Evolutionary conservation across 2,888 invertebrate genomes (phyloP).

Genomic region (Dichetophora obliterata): DNA sequence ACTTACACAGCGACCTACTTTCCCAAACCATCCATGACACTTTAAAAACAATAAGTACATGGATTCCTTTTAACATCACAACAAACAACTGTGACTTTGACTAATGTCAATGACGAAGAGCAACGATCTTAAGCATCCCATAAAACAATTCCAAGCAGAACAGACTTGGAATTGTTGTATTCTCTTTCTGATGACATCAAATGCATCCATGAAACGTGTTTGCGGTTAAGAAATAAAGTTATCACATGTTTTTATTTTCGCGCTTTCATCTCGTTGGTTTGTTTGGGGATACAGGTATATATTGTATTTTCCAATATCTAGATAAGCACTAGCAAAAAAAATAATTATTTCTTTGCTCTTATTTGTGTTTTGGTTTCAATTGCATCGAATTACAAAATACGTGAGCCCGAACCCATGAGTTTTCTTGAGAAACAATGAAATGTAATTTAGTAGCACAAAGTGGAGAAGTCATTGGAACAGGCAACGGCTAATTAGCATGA

Average conservation of each 20-base stretch:
- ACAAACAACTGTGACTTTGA: too few species aligned
- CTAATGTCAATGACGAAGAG: too few species aligned
- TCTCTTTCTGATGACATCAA: background rate
- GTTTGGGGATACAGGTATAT: background rate
- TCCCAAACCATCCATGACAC: background rate
- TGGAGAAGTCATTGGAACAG: constrained; percentile 34
- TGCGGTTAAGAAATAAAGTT: background rate
- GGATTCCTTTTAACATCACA: too few species aligned
- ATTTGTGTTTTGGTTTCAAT: background rate
- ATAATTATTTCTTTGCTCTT: too few species aligned
- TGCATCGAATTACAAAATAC: constrained; percentile 1
- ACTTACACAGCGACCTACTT: background rate
- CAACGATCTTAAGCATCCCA: too few species aligned
- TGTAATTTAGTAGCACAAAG: constrained; percentile 26
- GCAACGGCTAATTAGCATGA: background rate
- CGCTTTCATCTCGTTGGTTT: background rate
- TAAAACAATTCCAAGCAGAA: background rate
- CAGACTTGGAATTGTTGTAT: background rate
- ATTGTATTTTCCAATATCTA: background rate
- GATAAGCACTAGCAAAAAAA: too few species aligned
- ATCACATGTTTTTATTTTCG: constrained; percentile 9
- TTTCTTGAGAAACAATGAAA: background rate
- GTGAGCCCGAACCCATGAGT: background rate
- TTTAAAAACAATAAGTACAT: background rate
- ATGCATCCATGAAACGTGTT: background rate